Evolutionary conservation across 2,113 vertebrate genomes (phyloP), one percentile per base, ranked within the genome.

Genomic region (Oenanthe oenanthe): DNA sequence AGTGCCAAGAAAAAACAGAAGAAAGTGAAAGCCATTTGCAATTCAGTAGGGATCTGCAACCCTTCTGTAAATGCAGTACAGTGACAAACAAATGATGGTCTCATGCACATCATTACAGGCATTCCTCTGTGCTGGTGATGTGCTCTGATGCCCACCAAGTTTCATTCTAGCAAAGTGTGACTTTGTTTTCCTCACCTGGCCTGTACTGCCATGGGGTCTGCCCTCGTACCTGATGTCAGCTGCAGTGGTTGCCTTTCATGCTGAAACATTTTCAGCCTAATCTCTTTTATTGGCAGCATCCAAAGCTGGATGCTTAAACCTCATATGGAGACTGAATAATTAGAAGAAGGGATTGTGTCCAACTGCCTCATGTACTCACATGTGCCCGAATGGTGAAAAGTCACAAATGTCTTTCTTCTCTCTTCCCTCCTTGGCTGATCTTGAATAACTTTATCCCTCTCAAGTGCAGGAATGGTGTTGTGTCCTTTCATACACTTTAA

Each of bases 261-360:
- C 73, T 62, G 85, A 74, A 95, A 73, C 57, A 18, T 54, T 53
- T 80, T 51, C 38, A 63, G 25, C 65, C 82, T 92, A 89, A 96
- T 96, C 92, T 93, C 71, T 95, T 80, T 84, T 89, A 94, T 57
- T 98, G 96, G 97, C 98, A 95, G 34, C 88, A 85, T 89, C 81
- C 56, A 83, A 78, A 95, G 96, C 87, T 96, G 98, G 96, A 97
- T 89, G 92, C 80, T 98, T 97, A 97, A 96, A 96, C 20, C 93
- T 97, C 98, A 94, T 58, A 71, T 85, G 77, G 83, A 82, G 42
- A 60, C 77, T 18, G 96, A 97, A 94, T 95, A 89, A 65, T 81
- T 77, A 82, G 93, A 96, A 97, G 94, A 85, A 93, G 93, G 93
- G 95, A 96, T 98, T 98, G 97, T 80, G 95, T 67, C 28, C 31